Evolutionary conservation across 2,888 invertebrate genomes (phyloP).

Genomic region (Epinotia bilunana): DNA sequence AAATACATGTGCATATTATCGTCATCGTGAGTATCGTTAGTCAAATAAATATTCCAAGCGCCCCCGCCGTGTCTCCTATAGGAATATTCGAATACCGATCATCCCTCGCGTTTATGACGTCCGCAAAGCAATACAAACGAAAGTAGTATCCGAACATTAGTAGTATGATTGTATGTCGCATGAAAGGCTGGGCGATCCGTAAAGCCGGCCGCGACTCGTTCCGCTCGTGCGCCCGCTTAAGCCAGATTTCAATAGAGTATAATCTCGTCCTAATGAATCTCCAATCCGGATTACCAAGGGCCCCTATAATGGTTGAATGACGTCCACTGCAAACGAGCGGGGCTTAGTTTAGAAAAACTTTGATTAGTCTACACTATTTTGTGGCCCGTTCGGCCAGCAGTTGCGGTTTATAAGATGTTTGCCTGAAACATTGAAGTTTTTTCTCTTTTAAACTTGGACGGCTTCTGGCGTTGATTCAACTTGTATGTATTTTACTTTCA

Average conservation of each 20-base stretch:
- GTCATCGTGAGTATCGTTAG: background rate
- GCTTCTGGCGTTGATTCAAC: background rate
- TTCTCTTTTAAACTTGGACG: background rate
- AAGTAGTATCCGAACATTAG: constrained; percentile 29
- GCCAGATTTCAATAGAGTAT: constrained; percentile 84
- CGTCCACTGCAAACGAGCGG: constrained; percentile 72
- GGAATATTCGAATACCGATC: constrained; percentile 24
- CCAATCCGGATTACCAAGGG: constrained; percentile 81
- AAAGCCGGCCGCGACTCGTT: constrained; percentile 54
- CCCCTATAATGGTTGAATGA: constrained; percentile 74
- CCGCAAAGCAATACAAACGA: constrained; percentile 21
- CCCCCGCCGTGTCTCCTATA: background rate
- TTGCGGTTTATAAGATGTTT: constrained; percentile 19
- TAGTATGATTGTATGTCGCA: constrained; percentile 36
- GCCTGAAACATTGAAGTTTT: background rate
- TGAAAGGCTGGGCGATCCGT: constrained; percentile 26
- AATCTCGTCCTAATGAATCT: constrained; percentile 85
- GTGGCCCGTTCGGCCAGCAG: constrained; percentile 48
- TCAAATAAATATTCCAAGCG: background rate
- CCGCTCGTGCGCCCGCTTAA: constrained; percentile 69
- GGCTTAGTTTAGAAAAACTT: constrained; percentile 76
- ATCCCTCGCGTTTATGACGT: constrained; percentile 23
- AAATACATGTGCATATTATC: background rate
- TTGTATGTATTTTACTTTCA: constrained; percentile 1
- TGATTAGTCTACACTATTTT: constrained; percentile 68